A percentile compares a stretch with the other conserved stretches of the same genome.
Evolutionary conservation across 2,797 vertebrate species (phyloP).

Genomic region (Anguilla obscura): DNA sequence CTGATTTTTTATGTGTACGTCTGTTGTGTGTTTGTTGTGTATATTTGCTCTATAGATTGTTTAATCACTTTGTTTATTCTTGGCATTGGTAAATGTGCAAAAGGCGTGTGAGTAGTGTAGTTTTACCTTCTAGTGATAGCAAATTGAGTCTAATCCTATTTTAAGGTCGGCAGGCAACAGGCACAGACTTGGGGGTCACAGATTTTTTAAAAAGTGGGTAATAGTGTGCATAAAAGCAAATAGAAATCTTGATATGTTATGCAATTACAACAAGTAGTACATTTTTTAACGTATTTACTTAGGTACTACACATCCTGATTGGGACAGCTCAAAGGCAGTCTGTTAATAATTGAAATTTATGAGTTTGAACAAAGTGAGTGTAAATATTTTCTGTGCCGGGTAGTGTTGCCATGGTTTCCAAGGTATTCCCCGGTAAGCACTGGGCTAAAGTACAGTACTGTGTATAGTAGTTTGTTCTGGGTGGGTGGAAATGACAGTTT

Average conservation of each 20-base stretch:
- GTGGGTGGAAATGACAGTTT: neutral
- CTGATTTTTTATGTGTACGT: neutral
- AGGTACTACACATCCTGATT: neutral
- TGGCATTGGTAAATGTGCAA: neutral
- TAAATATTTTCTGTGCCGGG: constrained; percentile 3
- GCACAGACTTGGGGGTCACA: neutral
- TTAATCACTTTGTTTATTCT: neutral
- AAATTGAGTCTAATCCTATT: neutral
- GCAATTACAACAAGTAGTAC: neutral
- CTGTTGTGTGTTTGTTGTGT: neutral
- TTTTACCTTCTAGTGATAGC: neutral
- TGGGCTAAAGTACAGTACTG: neutral
- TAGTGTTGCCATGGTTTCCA: constrained; percentile 7
- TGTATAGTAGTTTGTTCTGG: neutral
- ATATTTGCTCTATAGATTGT: neutral
- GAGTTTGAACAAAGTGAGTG: constrained; percentile 1
- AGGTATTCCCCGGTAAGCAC: neutral
- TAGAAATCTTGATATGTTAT: neutral
- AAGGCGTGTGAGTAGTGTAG: neutral
- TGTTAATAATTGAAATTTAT: constrained; percentile 14
- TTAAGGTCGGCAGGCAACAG: neutral
- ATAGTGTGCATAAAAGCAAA: neutral
- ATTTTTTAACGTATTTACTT: neutral
- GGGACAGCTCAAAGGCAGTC: neutral
- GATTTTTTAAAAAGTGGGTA: neutral